phyloP scores from a whole-genome alignment of 2,888 invertebrate species.

The Noctuana brunneofusca region DNA sequence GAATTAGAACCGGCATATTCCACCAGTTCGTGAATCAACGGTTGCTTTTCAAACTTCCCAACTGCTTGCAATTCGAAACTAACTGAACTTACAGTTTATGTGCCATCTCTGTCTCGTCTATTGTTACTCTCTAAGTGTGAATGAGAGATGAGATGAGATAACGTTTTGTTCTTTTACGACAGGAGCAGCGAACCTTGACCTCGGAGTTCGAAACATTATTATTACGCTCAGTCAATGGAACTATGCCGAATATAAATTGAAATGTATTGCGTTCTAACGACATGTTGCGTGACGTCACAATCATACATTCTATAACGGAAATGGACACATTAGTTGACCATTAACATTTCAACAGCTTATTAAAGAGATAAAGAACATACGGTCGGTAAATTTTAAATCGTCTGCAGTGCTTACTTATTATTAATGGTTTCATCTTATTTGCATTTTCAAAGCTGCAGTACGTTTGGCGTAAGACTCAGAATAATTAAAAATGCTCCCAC shows the following conservation, averaged over 20 bases:
- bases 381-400: background rate
- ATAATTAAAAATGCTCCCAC: conserved; percentile 9
- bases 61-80: conserved; percentile 27
- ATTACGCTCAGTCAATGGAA: conserved; percentile 25
- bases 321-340: conserved; percentile 4
- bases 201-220: conserved; percentile 47
- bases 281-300: conserved; percentile 12
- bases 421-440: background rate
- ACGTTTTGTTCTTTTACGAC: conserved; percentile 34
- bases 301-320: background rate
- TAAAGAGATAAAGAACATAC: background rate
- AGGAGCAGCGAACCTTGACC: conserved; percentile 72
- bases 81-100: conserved; percentile 24
- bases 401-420: background rate
- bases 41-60: conserved; percentile 28
- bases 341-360: conserved; percentile 3
- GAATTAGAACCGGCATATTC: conserved; percentile 10
- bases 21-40: conserved; percentile 19
- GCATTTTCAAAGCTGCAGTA: background rate
- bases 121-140: conserved; percentile 3
- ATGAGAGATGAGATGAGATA: conserved; percentile 18
- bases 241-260: background rate
- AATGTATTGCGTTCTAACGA: background rate
- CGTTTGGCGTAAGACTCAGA: background rate
- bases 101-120: conserved; percentile 16